Base-by-base conservation (phyloP, 2,888 invertebrate genomes). In the Scotopteryx bipunctaria region DNA sequence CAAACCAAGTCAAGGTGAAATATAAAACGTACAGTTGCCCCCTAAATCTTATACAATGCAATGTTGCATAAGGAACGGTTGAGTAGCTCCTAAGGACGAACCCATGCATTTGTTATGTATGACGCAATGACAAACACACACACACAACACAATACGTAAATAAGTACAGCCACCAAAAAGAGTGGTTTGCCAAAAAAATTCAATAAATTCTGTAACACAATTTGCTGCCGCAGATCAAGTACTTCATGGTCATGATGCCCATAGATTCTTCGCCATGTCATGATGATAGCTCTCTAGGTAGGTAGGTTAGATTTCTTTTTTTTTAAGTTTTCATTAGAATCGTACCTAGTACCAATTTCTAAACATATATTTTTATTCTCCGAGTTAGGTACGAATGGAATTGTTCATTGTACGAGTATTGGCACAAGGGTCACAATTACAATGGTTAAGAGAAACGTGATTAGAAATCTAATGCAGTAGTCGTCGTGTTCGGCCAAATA, bases 391-490 rank as follows among this genome's bases (percentile, higher is more conserved):
- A n/a, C n/a, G 31, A 11, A 25, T 25, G 27, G 33, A 45, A 62
- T 50, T 55, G 58, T 61, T 63, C 58, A 27, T 16, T n/a, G 33
- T n/a, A 16, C 17, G 5, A 52, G 35, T 44, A 55, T 55, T 57
- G 33, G 44, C 38, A 48, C 55, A 57, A 58, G 56, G 59, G 38
- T 41, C 46, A 45, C 45, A 64, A 64, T n/a, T 58, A 60, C 64
- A 62, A 68, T 62, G 45, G 57, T 57, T 47, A 32, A 40, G 13
- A 8, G 17, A 55, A 61, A 70, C 83, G 83, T 83, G 82, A 61
- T 63, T 54, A 38, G 79, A 65, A 73, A 67, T 44, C 41, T 68
- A 78, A 83, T 74, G 55, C 59, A 58, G 19, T 19, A 19, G 73
- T 73, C 63, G 57, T 64, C 54, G 35, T 60, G 56, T 37, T 43